Evolutionary conservation across 2,888 invertebrate genomes (phyloP), one percentile per base, ranked within the genome.

Genomic region (Spodoptera littoralis): DNA sequence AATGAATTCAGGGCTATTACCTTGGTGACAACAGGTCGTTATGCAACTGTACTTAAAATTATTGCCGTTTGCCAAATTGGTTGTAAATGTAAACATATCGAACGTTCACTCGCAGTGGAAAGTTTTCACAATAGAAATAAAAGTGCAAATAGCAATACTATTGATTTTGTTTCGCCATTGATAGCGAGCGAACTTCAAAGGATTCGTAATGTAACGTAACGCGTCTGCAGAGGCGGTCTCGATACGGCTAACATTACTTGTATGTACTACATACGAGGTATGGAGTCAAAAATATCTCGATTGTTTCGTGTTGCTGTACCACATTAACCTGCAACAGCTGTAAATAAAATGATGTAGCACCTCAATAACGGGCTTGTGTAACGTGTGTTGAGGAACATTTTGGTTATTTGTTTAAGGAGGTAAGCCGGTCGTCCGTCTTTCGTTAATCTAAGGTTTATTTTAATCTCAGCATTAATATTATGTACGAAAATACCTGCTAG

Each of bases 261-360:
- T 45, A 36, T 50, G 48, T 45, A 45, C 47, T 43, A 30, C 30
- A 4, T 30, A 64, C 48, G 24, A 42, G 36, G 30, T 45, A 60
- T 43, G 41, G 45, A 77, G 51, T 64, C 85, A 84, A 88, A 92
- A 92, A 90, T 91, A 92, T 84, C 86, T 73, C 80, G 84, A 90
- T 92, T 90, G 91, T 92, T 92, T 90, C 88, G 70, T 82, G 65
- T 76, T 77, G 86, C 90, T 92, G 89, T 88, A 90, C 88, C 88
- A 85, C 90, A 92, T 91, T 88, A 91, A 90, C 91, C 90, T 89
- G 90, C 86, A 86, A 86, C 84, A 81, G 86, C 87, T 87, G 90
- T 92, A 92, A 92, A 93, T 92, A 93, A 90, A 87, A 92, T 93
- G 92, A 94, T 94, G 92, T 89, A 94, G 90, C 88, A 86, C 89